These are phyloP conservation scores for Drosophila anceps DNA, from an alignment of 2,888 invertebrate genomes.

Conservation along the genomic window DNA sequence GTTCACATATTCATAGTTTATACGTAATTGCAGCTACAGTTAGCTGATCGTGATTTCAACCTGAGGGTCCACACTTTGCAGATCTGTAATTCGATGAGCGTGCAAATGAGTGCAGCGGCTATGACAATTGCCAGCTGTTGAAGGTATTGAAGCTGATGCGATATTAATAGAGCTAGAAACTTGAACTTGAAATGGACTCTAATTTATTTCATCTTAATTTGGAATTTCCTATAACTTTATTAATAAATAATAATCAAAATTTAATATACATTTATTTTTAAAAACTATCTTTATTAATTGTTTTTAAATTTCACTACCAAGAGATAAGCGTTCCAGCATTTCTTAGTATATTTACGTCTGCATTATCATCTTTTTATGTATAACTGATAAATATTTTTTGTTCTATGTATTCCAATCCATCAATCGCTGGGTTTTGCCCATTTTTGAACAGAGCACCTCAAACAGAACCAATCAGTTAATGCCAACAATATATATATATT, in stretches of 20 bases:
- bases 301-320: background rate
- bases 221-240: background rate
- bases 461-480: background rate
- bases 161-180: background rate
- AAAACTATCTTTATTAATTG: background rate
- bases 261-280: background rate
- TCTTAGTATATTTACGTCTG: background rate
- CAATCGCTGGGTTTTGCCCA: background rate
- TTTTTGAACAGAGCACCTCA: background rate
- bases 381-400: background rate
- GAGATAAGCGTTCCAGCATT: background rate
- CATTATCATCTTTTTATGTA: background rate
- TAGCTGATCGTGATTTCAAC: conserved; percentile 54
- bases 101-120: conserved; percentile 4
- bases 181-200: background rate
- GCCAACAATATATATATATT: no score
- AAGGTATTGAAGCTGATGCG: background rate
- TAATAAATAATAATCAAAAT: background rate
- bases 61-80: conserved; percentile 30
- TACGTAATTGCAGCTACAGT: conserved; percentile 41
- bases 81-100: conserved; percentile 48
- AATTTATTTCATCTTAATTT: background rate
- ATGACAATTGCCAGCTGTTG: background rate
- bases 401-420: background rate
- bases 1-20: conserved; percentile 1